phyloP scores from a whole-genome alignment of 2,113 vertebrate genomes.

The Sarotherodon lohbergeri region DNA sequence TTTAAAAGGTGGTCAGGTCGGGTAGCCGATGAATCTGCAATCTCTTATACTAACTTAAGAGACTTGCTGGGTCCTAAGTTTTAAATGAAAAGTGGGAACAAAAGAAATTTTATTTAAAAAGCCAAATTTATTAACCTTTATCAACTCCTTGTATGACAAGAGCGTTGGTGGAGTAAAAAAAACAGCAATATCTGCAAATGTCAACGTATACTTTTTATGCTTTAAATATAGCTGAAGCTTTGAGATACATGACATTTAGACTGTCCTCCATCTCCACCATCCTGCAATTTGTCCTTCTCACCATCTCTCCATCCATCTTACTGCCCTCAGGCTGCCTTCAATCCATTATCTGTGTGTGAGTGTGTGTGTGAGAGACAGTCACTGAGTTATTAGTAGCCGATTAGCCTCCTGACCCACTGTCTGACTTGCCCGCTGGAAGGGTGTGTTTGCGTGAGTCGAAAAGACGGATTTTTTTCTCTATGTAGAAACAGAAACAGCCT shows the following conservation, averaged over 20 bases:
- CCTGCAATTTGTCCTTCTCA: background rate
- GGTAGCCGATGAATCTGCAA: background rate
- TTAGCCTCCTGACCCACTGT: conserved; percentile 13
- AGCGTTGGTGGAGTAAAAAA: background rate
- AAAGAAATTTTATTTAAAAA: background rate
- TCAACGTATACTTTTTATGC: background rate
- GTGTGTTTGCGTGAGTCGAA: background rate
- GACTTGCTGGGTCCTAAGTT: background rate
- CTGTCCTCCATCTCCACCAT: background rate
- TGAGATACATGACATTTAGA: conserved; percentile 19
- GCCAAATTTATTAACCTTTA: background rate
- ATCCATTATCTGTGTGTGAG: background rate
- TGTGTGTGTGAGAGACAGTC: background rate
- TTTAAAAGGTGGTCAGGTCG: background rate
- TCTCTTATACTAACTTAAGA: background rate
- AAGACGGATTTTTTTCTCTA: background rate
- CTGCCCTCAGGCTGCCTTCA: background rate
- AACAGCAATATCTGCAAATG: background rate
- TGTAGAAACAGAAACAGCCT: background rate
- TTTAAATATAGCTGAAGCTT: background rate
- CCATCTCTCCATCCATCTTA: conserved; percentile 5
- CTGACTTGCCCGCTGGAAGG: background rate
- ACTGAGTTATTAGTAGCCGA: conserved; percentile 23
- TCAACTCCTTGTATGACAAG: background rate
- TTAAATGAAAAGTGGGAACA: background rate